phyloP scores from a whole-genome alignment of 2,888 invertebrate species.

The Philereme vetulata region DNA sequence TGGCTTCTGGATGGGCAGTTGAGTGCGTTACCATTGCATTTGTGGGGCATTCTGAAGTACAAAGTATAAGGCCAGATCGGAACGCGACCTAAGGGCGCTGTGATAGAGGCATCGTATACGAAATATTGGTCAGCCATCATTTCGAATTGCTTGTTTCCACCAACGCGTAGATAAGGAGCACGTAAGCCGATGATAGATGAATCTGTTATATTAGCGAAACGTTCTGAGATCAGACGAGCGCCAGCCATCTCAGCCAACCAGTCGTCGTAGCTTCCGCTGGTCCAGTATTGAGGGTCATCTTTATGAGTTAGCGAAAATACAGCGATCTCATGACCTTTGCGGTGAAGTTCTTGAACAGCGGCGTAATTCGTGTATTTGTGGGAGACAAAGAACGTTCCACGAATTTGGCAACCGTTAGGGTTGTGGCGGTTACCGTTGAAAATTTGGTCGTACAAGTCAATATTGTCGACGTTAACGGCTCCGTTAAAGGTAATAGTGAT shows the following conservation, averaged over 20 bases:
- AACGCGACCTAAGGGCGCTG: constrained; percentile 93
- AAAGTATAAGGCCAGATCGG: constrained; percentile 99
- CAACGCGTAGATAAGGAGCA: constrained; percentile 94
- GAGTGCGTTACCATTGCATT: constrained; percentile 96
- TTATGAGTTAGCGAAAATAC: constrained; percentile 97
- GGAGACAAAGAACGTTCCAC: constrained; percentile 95
- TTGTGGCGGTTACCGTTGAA: constrained; percentile 93
- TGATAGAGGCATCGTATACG: constrained; percentile 97
- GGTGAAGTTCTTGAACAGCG: constrained; percentile 93
- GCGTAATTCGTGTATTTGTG: constrained; percentile 97
- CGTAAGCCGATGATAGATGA: constrained; percentile 95
- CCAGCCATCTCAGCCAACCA: constrained; percentile 98
- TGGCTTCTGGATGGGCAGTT: constrained; percentile 96
- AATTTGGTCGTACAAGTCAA: constrained; percentile 95
- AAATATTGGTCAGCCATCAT: constrained; percentile 99
- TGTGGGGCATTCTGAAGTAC: constrained; percentile 98
- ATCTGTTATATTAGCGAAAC: constrained; percentile 96
- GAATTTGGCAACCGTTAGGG: constrained; percentile 94
- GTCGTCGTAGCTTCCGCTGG: constrained; percentile 92
- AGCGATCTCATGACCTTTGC: constrained; percentile 95
- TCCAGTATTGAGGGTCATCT: constrained; percentile 96
- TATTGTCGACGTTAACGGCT: constrained; percentile 96
- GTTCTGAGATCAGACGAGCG: constrained; percentile 92
- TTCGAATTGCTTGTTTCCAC: constrained; percentile 97
- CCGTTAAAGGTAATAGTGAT: constrained; percentile 96